Percentiles rank a stretch among this genome's conserved stretches.
Conservation (phyloP, 2,888 invertebrate species). For the Drosophila picticornis region DNA sequence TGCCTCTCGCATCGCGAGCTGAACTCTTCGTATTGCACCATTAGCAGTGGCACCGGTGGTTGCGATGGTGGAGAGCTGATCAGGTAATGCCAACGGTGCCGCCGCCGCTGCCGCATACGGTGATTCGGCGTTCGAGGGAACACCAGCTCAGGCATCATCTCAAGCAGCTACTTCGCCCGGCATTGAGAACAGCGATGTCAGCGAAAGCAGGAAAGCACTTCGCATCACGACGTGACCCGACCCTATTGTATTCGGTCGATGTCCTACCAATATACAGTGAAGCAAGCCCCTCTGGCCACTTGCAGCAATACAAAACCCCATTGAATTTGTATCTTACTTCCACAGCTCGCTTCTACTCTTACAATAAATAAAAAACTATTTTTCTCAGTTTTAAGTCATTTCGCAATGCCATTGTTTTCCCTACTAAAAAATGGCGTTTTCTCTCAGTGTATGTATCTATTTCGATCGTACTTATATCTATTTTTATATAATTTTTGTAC, state of each 20-base stretch:
- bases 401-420: neutral
- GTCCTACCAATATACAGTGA: conserved; percentile 70
- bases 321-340: conserved; percentile 2
- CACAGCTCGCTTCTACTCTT: conserved; percentile 1
- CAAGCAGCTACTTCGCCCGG: conserved; percentile 23
- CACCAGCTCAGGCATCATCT: conserved; percentile 43
- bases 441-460: neutral
- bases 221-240: conserved; percentile 86
- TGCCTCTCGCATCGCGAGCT: conserved; percentile 83
- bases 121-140: conserved; percentile 44
- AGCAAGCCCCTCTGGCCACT: neutral
- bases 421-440: neutral
- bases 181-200: conserved; percentile 33
- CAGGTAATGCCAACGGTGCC: conserved; percentile 81
- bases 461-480: neutral
- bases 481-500: neutral
- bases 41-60: conserved; percentile 1
- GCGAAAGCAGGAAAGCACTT: conserved; percentile 38
- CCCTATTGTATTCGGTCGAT: conserved; percentile 90
- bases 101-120: conserved; percentile 20
- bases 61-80: conserved; percentile 79
- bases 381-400: conserved; percentile 5
- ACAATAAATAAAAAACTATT: conserved; percentile 8
- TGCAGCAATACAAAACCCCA: neutral
- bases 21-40: conserved; percentile 59